Base-by-base conservation (phyloP, 2,888 invertebrate species). In the Helicoverpa assulta region DNA sequence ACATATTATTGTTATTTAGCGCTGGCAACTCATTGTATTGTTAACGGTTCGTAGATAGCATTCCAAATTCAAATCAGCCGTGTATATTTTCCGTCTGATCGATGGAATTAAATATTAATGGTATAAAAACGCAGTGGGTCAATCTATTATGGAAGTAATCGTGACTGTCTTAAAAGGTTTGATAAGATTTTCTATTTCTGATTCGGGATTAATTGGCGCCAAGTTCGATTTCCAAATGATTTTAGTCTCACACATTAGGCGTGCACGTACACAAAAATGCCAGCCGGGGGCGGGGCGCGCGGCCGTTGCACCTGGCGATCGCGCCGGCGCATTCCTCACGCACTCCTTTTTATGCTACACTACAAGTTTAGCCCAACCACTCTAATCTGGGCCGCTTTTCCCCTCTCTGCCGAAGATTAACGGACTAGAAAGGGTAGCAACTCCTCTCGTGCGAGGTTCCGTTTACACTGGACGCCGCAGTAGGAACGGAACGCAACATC, bases 281-380 rank as follows among this genome's bases (percentile, higher is more conserved):
- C 89, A 89, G 91, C 84, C 77, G 89, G 90, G 88, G 94, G 93
- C 93, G 93, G 91, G 90, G 90, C 92, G 86, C 86, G 88, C 88
- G 95, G 95, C 90, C 94, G 92, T 93, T 95, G 95, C 95, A 95
- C 95, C 95, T 95, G 95, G 91, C 92, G 89, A 89, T 89, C 90
- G 89, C 88, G 89, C 86, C 90, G 88, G 91, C 93, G 92, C 95
- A 95, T 95, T 95, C 95, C 94, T 92, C 92, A 94, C 94, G 92
- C 94, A 95, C 94, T 94, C 94, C 94, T 94, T 95, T 94, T 94
- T 94, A 93, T 93, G 88, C 91, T 90, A 91, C 90, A 91, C 90
- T 90, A 90, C 92, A 86, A 91, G 89, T 89, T 89, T 89, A 92
- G 87, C 84, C 89, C 90, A 86, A 88, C 93, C 93, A 89, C 76